Evolutionary conservation across 2,113 vertebrate species (phyloP).

Genomic region (Corythaixoides concolor): DNA sequence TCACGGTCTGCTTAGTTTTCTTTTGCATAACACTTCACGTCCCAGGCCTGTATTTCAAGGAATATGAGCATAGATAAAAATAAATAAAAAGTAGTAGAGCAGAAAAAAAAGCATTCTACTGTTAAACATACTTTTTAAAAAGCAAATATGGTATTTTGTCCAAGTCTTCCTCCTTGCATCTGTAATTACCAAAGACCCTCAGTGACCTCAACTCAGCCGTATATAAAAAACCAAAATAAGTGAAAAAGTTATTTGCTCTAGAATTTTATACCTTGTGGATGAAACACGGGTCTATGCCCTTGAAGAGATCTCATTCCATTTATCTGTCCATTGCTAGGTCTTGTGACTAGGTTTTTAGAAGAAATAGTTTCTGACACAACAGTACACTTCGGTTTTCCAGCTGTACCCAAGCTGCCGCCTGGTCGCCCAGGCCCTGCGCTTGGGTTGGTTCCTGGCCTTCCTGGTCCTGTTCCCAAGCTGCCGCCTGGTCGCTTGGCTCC

Average conservation of each 20-base stretch:
- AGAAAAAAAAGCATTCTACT: neutral
- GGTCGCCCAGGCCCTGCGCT: slow-evolving; percentile 71
- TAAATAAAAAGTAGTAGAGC: neutral
- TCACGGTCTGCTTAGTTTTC: neutral
- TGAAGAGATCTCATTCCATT: slow-evolving; percentile 78
- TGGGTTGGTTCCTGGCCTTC: slow-evolving; percentile 39
- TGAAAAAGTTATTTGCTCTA: neutral
- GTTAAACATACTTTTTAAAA: neutral
- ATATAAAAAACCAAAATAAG: neutral
- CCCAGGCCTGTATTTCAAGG: neutral
- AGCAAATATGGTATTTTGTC: neutral
- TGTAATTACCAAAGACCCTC: neutral
- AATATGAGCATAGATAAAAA: neutral
- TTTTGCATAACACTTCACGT: neutral
- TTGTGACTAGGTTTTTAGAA: slow-evolving; percentile 85
- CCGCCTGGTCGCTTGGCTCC: slow-evolving; percentile 49
- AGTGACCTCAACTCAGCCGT: neutral
- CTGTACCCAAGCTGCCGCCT: neutral
- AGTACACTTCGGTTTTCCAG: slow-evolving; percentile 84
- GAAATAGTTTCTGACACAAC: slow-evolving; percentile 97
- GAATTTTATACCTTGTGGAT: slow-evolving; percentile 70
- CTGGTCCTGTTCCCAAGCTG: slow-evolving; percentile 9
- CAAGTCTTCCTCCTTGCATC: neutral
- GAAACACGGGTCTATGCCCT: slow-evolving; percentile 65
- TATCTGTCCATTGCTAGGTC: slow-evolving; percentile 77